A percentile compares a stretch with the other conserved stretches of the same genome.
Evolutionary conservation across 2,113 vertebrate genomes (phyloP).

Genomic region (Solenodon paradoxus): DNA sequence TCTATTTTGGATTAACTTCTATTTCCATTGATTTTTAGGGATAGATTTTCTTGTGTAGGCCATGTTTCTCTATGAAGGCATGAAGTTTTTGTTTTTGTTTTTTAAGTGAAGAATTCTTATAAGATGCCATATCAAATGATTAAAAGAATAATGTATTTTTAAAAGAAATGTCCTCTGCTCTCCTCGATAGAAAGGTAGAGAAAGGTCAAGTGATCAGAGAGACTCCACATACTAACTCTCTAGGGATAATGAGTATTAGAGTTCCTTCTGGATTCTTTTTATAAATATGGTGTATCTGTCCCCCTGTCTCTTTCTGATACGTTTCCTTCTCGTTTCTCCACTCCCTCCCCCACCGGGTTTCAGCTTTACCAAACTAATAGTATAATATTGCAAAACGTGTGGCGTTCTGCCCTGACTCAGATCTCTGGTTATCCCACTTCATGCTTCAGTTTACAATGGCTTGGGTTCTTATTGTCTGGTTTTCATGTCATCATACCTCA

Average conservation of each 20-base stretch:
- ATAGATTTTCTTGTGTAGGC: background rate
- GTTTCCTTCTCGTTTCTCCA: background rate
- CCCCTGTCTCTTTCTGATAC: background rate
- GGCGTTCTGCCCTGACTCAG: background rate
- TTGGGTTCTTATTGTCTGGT: background rate
- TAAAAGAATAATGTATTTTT: background rate
- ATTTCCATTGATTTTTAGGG: background rate
- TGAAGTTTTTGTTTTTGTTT: background rate
- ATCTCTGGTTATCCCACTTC: background rate
- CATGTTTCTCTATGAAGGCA: background rate
- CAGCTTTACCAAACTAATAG: background rate
- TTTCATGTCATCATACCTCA: background rate
- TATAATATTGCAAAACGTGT: accelerated
- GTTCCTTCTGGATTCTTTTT: background rate
- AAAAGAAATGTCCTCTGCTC: background rate
- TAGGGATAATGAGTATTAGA: background rate
- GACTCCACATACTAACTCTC: background rate
- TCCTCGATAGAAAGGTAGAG: background rate
- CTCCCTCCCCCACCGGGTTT: no score
- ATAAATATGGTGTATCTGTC: accelerated
- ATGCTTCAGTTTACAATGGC: background rate
- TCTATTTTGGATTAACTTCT: background rate
- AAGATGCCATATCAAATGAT: background rate
- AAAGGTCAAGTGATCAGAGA: background rate
- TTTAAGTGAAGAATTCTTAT: background rate